Conservation (phyloP, 2,797 vertebrate species). For the Apodemus agrarius region DNA sequence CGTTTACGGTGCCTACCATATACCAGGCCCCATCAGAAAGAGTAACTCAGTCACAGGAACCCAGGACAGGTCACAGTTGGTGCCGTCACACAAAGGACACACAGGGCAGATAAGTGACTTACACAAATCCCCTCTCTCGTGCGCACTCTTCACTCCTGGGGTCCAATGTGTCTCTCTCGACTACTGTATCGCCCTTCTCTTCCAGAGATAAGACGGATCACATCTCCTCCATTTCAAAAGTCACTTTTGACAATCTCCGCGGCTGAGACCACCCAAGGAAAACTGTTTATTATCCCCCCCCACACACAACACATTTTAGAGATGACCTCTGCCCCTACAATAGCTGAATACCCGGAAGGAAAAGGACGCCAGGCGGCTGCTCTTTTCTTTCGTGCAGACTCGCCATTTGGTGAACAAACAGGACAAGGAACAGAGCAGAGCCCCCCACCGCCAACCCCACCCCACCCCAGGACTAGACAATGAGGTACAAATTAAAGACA, state of each 20-base stretch:
- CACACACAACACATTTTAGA: not conserved
- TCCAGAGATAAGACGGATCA: not conserved
- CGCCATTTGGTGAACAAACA: slow-evolving; percentile 53
- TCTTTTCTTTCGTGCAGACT: slow-evolving; percentile 1
- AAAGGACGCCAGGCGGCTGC: not conserved
- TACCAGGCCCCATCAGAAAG: not conserved
- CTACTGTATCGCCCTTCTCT: not conserved
- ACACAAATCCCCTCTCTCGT: not conserved
- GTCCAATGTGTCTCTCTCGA: not conserved
- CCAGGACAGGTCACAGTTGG: not conserved
- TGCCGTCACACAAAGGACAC: not conserved
- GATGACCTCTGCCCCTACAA: not conserved
- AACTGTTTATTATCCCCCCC: slow-evolving; percentile 36
- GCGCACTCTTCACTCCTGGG: not conserved
- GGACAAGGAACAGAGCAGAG: slow-evolving; percentile 19
- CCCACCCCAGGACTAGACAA: slow-evolving; percentile 23
- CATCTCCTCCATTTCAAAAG: not conserved
- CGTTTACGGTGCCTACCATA: not conserved
- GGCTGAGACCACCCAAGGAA: slow-evolving; percentile 58
- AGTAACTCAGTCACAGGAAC: not conserved
- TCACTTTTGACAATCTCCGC: not conserved
- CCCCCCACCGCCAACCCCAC: not conserved
- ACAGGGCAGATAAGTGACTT: not conserved
- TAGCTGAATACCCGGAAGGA: not conserved
- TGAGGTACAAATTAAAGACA: slow-evolving; percentile 31